These are phyloP conservation scores for Drosophila bipectinata DNA, from an alignment of 1,140 invertebrate genomes.

Conservation along the genomic window DNA sequence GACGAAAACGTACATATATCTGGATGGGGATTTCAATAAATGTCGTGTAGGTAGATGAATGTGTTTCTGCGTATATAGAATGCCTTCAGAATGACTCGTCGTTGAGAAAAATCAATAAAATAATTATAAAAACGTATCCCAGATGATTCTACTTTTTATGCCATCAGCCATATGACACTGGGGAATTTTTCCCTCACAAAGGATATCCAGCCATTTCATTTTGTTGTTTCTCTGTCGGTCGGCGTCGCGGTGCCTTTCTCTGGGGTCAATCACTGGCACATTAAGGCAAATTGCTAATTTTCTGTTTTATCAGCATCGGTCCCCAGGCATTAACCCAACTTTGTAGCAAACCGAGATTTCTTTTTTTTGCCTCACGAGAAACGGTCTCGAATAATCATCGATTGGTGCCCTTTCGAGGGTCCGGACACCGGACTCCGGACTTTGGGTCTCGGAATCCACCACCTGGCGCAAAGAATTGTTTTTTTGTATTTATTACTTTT, in stretches of 20 bases:
- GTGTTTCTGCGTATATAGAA: conserved; percentile 10
- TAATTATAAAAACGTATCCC: conserved; percentile 14
- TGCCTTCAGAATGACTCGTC: neutral
- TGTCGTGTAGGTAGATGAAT: conserved; percentile 20
- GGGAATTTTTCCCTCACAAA: conserved; percentile 14
- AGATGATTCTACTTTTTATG: conserved; percentile 5
- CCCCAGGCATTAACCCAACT: conserved; percentile 60
- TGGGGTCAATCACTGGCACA: conserved; percentile 72
- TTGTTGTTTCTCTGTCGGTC: neutral
- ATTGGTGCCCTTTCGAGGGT: conserved; percentile 58
- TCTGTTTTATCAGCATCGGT: conserved; percentile 42
- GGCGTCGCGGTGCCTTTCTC: conserved; percentile 10
- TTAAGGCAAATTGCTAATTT: conserved; percentile 76
- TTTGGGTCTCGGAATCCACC: conserved; percentile 13
- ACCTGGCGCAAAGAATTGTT: conserved; percentile 57
- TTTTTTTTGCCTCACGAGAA: conserved; percentile 26
- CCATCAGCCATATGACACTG: conserved; percentile 10
- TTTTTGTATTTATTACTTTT: conserved; percentile 28
- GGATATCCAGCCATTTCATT: conserved; percentile 2
- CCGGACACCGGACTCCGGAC: neutral
- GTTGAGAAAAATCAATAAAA: conserved; percentile 56
- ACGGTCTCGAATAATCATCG: conserved; percentile 68
- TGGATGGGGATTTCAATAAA: conserved; percentile 41
- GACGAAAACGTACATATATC: conserved; percentile 5
- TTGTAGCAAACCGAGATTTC: conserved; percentile 73